Evolutionary conservation across 2,113 vertebrate species (phyloP).

Genomic region (Rhynchopsitta pachyrhyncha): DNA sequence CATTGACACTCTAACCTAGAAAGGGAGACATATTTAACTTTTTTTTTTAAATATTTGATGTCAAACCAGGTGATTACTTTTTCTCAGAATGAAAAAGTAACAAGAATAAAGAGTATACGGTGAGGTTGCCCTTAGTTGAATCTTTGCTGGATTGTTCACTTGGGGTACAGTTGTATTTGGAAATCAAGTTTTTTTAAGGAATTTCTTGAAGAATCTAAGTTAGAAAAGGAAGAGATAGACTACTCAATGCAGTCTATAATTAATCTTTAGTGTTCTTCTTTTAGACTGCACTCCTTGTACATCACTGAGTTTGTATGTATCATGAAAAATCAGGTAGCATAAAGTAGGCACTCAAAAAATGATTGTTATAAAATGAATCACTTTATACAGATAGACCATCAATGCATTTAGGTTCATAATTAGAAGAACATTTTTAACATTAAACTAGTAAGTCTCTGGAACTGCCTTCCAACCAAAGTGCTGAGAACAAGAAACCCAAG

Average conservation of each 20-base stretch:
- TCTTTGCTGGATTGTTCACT: background rate
- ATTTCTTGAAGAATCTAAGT: background rate
- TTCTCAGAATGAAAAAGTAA: background rate
- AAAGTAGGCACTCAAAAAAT: conserved; percentile 16
- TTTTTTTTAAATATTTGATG: background rate
- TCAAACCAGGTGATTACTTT: background rate
- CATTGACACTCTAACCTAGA: background rate
- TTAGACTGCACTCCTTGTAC: background rate
- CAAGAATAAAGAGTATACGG: background rate
- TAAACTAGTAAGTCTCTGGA: background rate
- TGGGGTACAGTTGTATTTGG: background rate
- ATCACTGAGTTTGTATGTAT: background rate
- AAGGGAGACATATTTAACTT: background rate
- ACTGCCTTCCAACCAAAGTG: background rate
- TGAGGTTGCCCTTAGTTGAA: background rate
- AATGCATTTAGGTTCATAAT: background rate
- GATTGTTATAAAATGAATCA: conserved; percentile 10
- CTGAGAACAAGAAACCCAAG: background rate
- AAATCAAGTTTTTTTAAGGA: background rate
- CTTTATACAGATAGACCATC: background rate
- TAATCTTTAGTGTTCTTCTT: background rate
- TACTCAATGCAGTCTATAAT: background rate
- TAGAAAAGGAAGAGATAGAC: background rate
- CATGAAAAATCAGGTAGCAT: conserved; percentile 42
- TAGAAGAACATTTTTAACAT: background rate